These are phyloP conservation scores for Erythrolamprus reginae DNA, from an alignment of 2,113 vertebrate species.

Conservation along the genomic window DNA sequence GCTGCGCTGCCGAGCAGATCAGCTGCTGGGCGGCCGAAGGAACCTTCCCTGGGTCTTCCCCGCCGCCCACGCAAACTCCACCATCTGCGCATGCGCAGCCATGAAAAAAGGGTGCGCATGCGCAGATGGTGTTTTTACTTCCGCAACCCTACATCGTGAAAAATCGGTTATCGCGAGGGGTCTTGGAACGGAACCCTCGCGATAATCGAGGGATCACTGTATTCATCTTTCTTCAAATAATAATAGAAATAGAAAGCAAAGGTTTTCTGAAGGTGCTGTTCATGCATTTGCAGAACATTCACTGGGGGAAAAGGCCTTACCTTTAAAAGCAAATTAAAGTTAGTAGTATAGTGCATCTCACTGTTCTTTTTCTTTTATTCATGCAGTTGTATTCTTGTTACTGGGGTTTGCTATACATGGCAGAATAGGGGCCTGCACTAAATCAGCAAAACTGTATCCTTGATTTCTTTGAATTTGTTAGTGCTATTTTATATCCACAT, in stretches of 20 bases:
- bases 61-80: too few relatives aligned
- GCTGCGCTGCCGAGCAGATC: too few relatives aligned
- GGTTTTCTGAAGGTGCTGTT: background rate
- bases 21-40: too few relatives aligned
- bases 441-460: background rate
- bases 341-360: background rate
- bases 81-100: too few relatives aligned
- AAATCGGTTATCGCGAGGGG: too few relatives aligned
- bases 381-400: background rate
- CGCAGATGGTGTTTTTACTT: too few relatives aligned
- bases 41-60: too few relatives aligned
- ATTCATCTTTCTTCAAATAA: background rate
- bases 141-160: too few relatives aligned
- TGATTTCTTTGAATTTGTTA: background rate
- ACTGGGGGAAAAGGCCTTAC: background rate
- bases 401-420: background rate
- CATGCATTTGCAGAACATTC: background rate
- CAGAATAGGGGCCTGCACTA: background rate
- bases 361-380: slow-evolving; percentile 14
- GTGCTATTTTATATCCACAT: background rate
- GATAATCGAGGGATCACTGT: too few relatives aligned
- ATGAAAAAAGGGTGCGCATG: too few relatives aligned
- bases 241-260: background rate
- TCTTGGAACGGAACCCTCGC: too few relatives aligned
- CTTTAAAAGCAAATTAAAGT: slow-evolving; percentile 1